Base-by-base conservation (phyloP, 2,888 invertebrate genomes). In the Spatulosminthurus flaviceps region DNA sequence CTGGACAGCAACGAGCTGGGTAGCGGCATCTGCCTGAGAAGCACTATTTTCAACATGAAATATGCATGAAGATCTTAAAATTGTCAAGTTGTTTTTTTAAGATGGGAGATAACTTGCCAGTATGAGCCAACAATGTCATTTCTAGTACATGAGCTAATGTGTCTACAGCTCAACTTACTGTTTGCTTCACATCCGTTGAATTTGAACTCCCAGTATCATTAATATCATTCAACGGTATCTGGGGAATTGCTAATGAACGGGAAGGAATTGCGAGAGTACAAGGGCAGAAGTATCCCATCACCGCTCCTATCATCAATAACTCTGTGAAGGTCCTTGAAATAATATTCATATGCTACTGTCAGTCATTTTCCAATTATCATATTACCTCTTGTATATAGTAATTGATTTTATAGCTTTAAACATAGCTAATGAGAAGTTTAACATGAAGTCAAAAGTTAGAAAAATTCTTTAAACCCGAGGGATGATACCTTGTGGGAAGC, bases 41-140 rank as follows among this genome's bases (percentile, higher is more conserved):
- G 34, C 74, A 74, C 74, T 74, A 69, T 69, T 21, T 69, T 69
- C 21, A 29, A n/a, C n/a, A n/a, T n/a, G n/a, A n/a, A n/a, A n/a
- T n/a, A n/a, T n/a, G n/a, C n/a, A n/a, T n/a, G n/a, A n/a, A n/a
- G n/a, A n/a, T n/a, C 19, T 51, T 19, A 51, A 51, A 51, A n/a
- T 51, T 51, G 1, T 16, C 16, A 51, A 51, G n/a, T 13, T 16
- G 5, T 19, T 51, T 51, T 51, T 19, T n/a, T n/a, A n/a, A n/a
- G 16, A 19, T 16, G 51, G 51, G 51, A 51, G 51, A 19, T 2
- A 51, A 34, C 34, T 34, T 34, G 34, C 34, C 28, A 28, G 26
- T 19, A 66, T 16, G 16, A 66, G 22, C n/a, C n/a, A 60, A 13
- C 4, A 69, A 34, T 28, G 64, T 4, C 34, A 13, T 19, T 16